Evolutionary conservation across 1,140 invertebrate species (phyloP), one percentile per base, ranked within the genome.

Genomic region (Platyscapa corneri): DNA sequence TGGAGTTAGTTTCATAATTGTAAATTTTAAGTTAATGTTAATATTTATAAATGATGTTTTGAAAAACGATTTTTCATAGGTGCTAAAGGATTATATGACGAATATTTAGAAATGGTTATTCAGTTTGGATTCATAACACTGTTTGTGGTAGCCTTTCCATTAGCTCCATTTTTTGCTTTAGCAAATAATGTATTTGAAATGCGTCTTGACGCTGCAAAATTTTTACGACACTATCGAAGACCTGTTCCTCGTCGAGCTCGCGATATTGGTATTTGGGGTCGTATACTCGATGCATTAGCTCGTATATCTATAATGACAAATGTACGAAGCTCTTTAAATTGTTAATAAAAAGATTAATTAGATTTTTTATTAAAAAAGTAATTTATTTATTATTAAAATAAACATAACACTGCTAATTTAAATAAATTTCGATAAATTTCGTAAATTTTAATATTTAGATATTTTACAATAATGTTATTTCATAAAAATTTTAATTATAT

Each of bases 41-140:
- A 27, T 27, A 27, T 27, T 14, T 60, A 27, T 60, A 74, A 42
- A 42, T 23, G 32, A 74, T 20, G 46, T 53, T 53, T 53, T n/a
- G 34, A 32, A 16, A 67, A n/a, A 30, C 42, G 60, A 49, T 64
- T 83, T 37, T 94, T 75, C 90, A 90, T 91, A 91, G 97, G 97
- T 34, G 95, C 97, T 75, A 95, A 97, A 91, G 97, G 98, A 88
- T 94, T 99, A 23, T 99, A 99, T 93, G 97, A 97, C 7, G 99
- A 99, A 94, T 99, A 99, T 93, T 94, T 99, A 77, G 98, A 99
- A 95, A 99, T 99, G 98, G 96, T 97, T n/a, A 93, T 98, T 32
- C 97, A 98, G 90, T 98, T 97, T 93, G 97, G 97, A 14, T 98
- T 98, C 93, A 96, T 98, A 34, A 98, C 97, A 8, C 96, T 98